Base-by-base conservation (phyloP, 2,888 invertebrate species). In the Macrophya annulata region DNA sequence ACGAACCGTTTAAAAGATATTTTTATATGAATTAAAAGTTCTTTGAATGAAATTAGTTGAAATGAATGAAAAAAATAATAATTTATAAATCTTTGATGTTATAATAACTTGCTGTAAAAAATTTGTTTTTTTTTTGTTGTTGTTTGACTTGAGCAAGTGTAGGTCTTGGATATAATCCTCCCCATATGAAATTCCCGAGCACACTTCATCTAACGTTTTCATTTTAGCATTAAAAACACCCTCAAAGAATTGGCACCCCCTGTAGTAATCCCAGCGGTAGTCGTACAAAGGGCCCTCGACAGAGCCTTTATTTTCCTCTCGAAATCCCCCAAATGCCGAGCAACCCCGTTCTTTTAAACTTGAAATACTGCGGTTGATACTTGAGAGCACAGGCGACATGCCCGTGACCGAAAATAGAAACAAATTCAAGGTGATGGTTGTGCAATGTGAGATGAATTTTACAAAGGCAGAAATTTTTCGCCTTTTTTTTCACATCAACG, bases 271-370 rank as follows among this genome's bases (percentile, higher is more conserved):
- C 72, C 25, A 12, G 12, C 25, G 15, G 31, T n/a, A n/a, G n/a
- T n/a, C n/a, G n/a, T 48, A 71, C 85, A 85, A 85, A 85, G 85
- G 81, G 48, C 81, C 85, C 85, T 85, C 81, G 10, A 79, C 65
- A 37, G 62, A 85, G 77, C 81, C 45, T 85, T 85, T 81, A 81
- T 74, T 77, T 71, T 55, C 65, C 81, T 48, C 79, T 77, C 48
- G 25, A 62, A 85, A 85, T 51, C 65, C 84, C 74, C 21, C 48
- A 8, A 37, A 55, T 62, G 62, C 51, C 59, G 12, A 37, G n/a
- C 65, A 76, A 43, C 85, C 85, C 62, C 17, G n/a, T 59, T 21
- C 81, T 81, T 81, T 59, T 62, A n/a, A 62, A 81, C 59, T 81
- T 12, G 21, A 81, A 62, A 81, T 62, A 77, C 77, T 12, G 4